These are phyloP conservation scores for Neodiprion fabricii DNA, from an alignment of 1,140 invertebrate genomes.

Conservation along the genomic window DNA sequence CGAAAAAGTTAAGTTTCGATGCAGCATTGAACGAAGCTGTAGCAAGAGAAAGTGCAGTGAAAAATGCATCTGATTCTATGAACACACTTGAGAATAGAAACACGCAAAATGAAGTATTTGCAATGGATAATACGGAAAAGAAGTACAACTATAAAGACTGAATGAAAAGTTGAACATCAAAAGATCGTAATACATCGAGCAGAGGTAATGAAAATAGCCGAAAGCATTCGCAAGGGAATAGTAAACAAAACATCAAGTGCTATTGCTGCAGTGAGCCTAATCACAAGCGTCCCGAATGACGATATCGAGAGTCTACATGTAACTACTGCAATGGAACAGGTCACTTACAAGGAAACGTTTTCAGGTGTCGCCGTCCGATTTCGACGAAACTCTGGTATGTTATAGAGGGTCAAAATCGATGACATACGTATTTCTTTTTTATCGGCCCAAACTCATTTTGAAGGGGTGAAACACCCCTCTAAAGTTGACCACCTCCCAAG, in stretches of 20 bases:
- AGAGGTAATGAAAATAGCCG: background rate
- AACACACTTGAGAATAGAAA: background rate
- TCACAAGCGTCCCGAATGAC: conserved; percentile 9
- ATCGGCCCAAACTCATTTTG: too few relatives aligned
- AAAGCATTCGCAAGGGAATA: background rate
- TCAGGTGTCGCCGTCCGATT: too few relatives aligned
- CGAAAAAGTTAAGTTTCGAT: conserved; percentile 18
- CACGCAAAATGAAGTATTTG: background rate
- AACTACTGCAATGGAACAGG: conserved; percentile 11
- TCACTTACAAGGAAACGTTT: background rate
- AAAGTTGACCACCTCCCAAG: too few relatives aligned
- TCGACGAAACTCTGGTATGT: too few relatives aligned
- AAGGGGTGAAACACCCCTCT: too few relatives aligned
- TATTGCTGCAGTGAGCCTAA: conserved; percentile 18
- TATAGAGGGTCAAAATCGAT: too few relatives aligned
- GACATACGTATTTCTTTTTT: too few relatives aligned
- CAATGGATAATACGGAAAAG: background rate
- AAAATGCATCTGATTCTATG: conserved; percentile 4
- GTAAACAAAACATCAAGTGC: too few relatives aligned
- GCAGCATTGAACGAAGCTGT: conserved; percentile 15
- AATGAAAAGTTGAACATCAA: conserved; percentile 6
- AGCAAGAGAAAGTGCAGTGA: conserved; percentile 16
- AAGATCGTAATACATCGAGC: too few relatives aligned
- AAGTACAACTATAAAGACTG: background rate
- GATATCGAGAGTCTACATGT: conserved; percentile 10